phyloP scores from a whole-genome alignment of 2,888 invertebrate genomes.

The Germaria angustata region DNA sequence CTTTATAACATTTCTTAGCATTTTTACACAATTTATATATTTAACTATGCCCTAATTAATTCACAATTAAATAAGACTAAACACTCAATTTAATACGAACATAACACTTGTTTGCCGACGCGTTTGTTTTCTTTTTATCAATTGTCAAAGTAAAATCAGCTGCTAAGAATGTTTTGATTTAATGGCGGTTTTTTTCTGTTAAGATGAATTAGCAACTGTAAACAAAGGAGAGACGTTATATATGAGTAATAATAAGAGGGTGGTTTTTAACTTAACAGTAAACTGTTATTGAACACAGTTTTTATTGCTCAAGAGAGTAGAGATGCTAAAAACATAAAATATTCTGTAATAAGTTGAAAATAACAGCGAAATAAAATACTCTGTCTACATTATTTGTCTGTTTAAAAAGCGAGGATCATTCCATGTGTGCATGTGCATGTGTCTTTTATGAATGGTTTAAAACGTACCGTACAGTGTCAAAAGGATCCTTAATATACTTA shows the following conservation, averaged over 20 bases:
- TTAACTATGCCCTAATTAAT: conserved; percentile 19
- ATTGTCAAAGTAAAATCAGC: conserved; percentile 17
- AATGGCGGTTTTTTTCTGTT: not conserved
- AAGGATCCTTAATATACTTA: no score
- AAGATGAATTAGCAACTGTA: not conserved
- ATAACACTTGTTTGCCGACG: not conserved
- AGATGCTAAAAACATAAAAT: no score
- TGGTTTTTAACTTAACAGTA: not conserved
- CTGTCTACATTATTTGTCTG: no score
- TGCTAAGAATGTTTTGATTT: not conserved
- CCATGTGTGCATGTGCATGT: no score
- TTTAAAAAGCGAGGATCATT: no score
- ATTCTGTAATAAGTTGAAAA: no score
- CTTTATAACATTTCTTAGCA: conserved; percentile 17
- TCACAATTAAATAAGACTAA: conserved; percentile 31
- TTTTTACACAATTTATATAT: not conserved
- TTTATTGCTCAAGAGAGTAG: no score
- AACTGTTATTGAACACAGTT: not conserved
- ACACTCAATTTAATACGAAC: not conserved
- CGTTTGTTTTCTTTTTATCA: not conserved
- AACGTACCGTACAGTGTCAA: no score
- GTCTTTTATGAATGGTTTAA: no score
- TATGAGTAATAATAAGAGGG: not conserved
- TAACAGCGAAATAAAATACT: no score
- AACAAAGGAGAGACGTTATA: not conserved